These are phyloP conservation scores for Pseudomyrmex sp. DNA, from an alignment of 1,140 invertebrate genomes.

Conservation along the genomic window DNA sequence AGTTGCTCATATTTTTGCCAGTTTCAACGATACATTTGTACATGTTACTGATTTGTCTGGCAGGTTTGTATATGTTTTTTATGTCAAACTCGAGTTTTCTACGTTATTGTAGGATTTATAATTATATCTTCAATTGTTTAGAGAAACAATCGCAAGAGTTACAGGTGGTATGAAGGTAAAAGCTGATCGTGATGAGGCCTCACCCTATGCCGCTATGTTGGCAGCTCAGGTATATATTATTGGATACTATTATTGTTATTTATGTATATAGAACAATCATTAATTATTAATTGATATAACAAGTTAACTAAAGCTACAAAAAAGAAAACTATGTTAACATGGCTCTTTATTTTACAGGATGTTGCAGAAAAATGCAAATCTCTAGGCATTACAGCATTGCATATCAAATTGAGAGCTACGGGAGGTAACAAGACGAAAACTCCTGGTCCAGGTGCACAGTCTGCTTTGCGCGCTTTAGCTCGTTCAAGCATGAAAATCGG, in stretches of 20 bases:
- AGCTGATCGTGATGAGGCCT: slow-evolving; percentile 99
- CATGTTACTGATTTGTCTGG: slow-evolving; percentile 99
- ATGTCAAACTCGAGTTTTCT: background rate
- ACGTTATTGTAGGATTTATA: background rate
- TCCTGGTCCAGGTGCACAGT: slow-evolving; percentile 99
- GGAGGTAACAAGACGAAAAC: slow-evolving; percentile 99
- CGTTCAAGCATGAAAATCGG: slow-evolving; percentile 99
- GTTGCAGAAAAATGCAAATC: slow-evolving; percentile 99
- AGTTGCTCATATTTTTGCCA: slow-evolving; percentile 99
- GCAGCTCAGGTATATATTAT: slow-evolving; percentile 94
- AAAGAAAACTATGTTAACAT: too few species aligned
- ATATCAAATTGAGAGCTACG: slow-evolving; percentile 99
- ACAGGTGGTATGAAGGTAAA: slow-evolving; percentile 99
- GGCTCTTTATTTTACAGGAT: slow-evolving; percentile 88
- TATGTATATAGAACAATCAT: too few species aligned
- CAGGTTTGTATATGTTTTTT: slow-evolving; percentile 85
- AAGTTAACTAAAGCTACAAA: too few species aligned
- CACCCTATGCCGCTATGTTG: slow-evolving; percentile 99
- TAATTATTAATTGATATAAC: too few species aligned
- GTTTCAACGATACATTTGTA: slow-evolving; percentile 99
- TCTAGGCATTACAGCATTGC: slow-evolving; percentile 98
- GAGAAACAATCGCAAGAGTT: slow-evolving; percentile 99
- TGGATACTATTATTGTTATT: background rate
- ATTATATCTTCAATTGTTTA: slow-evolving; percentile 77
- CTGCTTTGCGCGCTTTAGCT: slow-evolving; percentile 98